Evolutionary conservation across 2,113 vertebrate genomes (phyloP).

Genomic region (Oreamnos americanus): DNA sequence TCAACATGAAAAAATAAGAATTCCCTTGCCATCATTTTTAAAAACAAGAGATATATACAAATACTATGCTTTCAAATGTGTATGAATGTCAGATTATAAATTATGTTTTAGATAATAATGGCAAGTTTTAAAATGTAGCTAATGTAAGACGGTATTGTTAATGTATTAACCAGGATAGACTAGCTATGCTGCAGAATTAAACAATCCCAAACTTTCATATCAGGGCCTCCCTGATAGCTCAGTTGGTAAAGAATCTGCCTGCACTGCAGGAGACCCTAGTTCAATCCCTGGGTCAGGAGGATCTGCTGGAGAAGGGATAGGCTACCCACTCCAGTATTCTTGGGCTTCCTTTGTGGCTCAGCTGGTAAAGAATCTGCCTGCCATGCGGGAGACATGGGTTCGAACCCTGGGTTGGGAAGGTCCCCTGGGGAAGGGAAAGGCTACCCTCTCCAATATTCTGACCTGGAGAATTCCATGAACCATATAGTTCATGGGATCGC

Average conservation of each 20-base stretch:
- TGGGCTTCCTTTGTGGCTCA: neutral
- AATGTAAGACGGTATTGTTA: neutral
- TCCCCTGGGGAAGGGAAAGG: neutral
- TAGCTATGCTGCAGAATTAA: neutral
- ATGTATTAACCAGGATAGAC: neutral
- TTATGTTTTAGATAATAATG: neutral
- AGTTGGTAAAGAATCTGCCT: neutral
- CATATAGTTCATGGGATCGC: neutral
- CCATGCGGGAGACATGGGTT: neutral
- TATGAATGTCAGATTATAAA: neutral
- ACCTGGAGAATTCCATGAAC: neutral
- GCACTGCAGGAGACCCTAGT: neutral
- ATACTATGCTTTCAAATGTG: neutral
- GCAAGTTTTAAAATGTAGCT: neutral
- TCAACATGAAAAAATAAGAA: slow-evolving; percentile 18
- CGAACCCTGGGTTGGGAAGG: neutral
- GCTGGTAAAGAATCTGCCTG: neutral
- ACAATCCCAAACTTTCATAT: neutral
- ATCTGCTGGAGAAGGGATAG: neutral
- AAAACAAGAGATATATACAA: neutral
- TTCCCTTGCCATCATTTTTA: neutral
- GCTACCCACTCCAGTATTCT: neutral
- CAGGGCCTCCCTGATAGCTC: neutral
- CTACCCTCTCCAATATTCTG: neutral
- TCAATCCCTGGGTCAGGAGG: neutral